Evolutionary conservation across 2,888 invertebrate species (phyloP), one percentile per base, ranked within the genome.

Genomic region (Cantharis rufa): DNA sequence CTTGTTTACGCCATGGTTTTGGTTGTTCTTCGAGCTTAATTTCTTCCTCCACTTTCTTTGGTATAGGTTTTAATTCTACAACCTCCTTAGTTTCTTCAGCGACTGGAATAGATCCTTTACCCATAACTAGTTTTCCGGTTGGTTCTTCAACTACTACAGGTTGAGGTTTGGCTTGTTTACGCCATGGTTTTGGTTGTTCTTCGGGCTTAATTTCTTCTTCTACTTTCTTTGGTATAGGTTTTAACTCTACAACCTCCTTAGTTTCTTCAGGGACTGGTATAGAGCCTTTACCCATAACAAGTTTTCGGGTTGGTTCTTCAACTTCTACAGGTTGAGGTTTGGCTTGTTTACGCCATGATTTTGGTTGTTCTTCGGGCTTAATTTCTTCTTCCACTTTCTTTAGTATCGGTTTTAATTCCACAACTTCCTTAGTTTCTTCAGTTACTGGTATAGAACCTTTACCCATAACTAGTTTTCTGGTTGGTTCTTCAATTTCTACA

Each of bases 251-350:
- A 66, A 83, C 84, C 82, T 88, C 87, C 3, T 84, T 85, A 18
- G 85, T 82, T 69, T 81, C 82, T 72, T 80, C 83, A 48, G 85
- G 83, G 70, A 84, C 77, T 13, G 87, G 87, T 69, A 88, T 81
- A 82, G 86, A 85, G 74, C 87, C 87, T 83, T 89, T 86, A 21
- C 86, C 88, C 61, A 87, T 84, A 77, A 85, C 84, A 16, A 87
- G 77, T 74, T 83, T 82, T 4, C 80, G 82, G 69, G 85, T 83
- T 82, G 86, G 87, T 83, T 84, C 86, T 28, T 75, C 82, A 15
- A 80, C 73, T 76, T 82, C 74, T 81, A 85, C 84, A 63, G 82
- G 81, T 82, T 85, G 84, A 15, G 82, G 85, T 89, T 90, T 81
- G 87, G 85, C 74, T 77, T 84, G 87, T 21, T 87, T 87, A 74